A percentile compares a stretch with the other conserved stretches of the same genome.
Evolutionary conservation across 2,113 vertebrate species (phyloP).

Genomic region (Psettodes erumei): DNA sequence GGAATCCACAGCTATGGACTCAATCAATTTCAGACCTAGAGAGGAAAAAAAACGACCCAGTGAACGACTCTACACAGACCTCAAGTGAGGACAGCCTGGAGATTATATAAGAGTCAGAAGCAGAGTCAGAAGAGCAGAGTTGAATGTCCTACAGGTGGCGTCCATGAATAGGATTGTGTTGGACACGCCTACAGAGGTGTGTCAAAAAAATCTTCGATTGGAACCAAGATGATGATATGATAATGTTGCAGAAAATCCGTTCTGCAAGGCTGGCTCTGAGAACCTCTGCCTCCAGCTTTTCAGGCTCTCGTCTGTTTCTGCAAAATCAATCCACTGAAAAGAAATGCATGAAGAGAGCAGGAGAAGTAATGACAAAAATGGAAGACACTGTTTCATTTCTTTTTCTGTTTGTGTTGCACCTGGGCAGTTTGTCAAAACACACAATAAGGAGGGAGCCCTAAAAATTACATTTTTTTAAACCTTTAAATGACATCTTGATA

Average conservation of each 20-base stretch:
- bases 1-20: slow-evolving; percentile 26
- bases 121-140: slow-evolving; percentile 39
- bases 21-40: slow-evolving; percentile 38
- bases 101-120: slow-evolving; percentile 45
- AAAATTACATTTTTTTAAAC: slow-evolving; percentile 10
- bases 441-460: not conserved
- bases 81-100: slow-evolving; percentile 42
- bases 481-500: slow-evolving; percentile 3
- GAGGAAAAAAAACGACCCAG: not conserved
- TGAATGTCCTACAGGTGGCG: slow-evolving; percentile 45
- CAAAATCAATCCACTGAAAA: slow-evolving; percentile 62
- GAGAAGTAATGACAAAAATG: not conserved
- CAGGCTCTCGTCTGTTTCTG: slow-evolving; percentile 23
- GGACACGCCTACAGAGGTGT: slow-evolving; percentile 41
- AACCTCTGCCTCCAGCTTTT: slow-evolving; percentile 26
- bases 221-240: slow-evolving; percentile 14
- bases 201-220: slow-evolving; percentile 31
- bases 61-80: slow-evolving; percentile 18
- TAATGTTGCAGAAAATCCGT: slow-evolving; percentile 29
- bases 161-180: slow-evolving; percentile 58
- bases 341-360: slow-evolving; percentile 20
- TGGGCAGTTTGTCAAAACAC: slow-evolving; percentile 16
- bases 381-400: slow-evolving; percentile 5
- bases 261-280: slow-evolving; percentile 27
- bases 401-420: slow-evolving; percentile 2